These are phyloP conservation scores for Chelonia mydas DNA, from an alignment of 2,797 vertebrate genomes.

Conservation along the genomic window DNA sequence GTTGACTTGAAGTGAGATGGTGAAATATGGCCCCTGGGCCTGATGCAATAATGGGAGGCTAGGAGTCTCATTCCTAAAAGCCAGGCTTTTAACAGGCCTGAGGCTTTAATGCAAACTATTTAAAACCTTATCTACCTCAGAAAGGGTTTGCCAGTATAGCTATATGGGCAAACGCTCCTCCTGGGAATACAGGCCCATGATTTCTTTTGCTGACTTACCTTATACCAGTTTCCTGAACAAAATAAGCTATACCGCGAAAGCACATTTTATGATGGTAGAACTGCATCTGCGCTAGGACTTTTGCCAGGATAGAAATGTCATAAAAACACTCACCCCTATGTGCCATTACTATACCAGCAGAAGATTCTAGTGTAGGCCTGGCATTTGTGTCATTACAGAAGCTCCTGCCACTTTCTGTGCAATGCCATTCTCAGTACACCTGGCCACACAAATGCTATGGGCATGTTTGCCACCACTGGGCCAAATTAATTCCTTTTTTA, in stretches of 20 bases:
- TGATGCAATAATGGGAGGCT: fast-evolving
- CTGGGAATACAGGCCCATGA: fast-evolving
- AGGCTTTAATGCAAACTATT: background rate
- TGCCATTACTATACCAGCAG: background rate
- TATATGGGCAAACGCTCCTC: background rate
- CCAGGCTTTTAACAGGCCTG: fast-evolving
- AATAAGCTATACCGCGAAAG: fast-evolving
- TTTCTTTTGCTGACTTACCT: background rate
- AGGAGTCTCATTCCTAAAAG: background rate
- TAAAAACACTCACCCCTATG: background rate
- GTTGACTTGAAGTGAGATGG: background rate
- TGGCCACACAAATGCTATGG: fast-evolving
- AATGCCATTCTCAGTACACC: background rate
- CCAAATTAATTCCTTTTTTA: background rate
- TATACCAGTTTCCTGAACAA: background rate
- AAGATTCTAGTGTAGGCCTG: background rate
- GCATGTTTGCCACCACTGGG: background rate
- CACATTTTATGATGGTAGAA: fast-evolving
- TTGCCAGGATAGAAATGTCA: background rate
- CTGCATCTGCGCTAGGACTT: background rate
- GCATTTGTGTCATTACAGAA: background rate
- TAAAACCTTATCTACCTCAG: background rate
- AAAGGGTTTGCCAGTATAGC: background rate
- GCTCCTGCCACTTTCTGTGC: background rate
- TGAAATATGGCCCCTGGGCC: fast-evolving